Base-by-base conservation (phyloP, 2,797 vertebrate genomes). In the Brachyalestes nurse region DNA sequence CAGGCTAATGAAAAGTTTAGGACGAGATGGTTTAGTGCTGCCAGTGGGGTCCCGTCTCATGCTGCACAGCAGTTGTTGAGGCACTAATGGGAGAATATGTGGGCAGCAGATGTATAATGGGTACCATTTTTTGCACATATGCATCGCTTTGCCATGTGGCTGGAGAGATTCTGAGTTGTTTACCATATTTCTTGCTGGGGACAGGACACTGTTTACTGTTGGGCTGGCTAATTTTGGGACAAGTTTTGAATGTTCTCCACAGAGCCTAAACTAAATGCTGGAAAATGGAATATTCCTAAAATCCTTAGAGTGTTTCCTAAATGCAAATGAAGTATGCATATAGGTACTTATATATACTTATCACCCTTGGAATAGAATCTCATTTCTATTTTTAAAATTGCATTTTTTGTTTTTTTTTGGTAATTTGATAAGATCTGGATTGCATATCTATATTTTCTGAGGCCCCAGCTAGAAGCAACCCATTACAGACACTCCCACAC, bases 1-100 rank as follows among this genome's bases (percentile, higher is more conserved):
- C 75, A 72, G 82, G 4, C 81, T 82, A 85, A 84, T 83, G 84
- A 80, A 83, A 49, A 81, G 72, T 62, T 42, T 64, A 76, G 67
- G 67, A 71, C 79, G 78, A 81, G 79, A 82, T 79, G 72, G 79
- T 74, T 78, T 77, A 72, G 72, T 77, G 72, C 72, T 81, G 82
- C 57, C 72, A 58, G 40, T 74, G 47, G 58, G 80, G 74, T 82
- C 60, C 79, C 55, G 70, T 82, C 72, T 81, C 65, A 58, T 82
- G 58, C 78, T 84, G 47, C 80, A 74, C 66, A 83, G 67, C 78
- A 16, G 76, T 45, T 81, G 75, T 8, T 9, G 69, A 74, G 64
- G 73, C 17, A 73, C 45, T 85, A 79, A 84, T 83, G 70, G 72
- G 80, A 75, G 38, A 82, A 61, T 82, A 53, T 82, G 72, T 53